Evolutionary conservation across 37 sponge, comb jelly and placozoan genomes (phyloP).

Genomic region (Aplysina aerophoba): DNA sequence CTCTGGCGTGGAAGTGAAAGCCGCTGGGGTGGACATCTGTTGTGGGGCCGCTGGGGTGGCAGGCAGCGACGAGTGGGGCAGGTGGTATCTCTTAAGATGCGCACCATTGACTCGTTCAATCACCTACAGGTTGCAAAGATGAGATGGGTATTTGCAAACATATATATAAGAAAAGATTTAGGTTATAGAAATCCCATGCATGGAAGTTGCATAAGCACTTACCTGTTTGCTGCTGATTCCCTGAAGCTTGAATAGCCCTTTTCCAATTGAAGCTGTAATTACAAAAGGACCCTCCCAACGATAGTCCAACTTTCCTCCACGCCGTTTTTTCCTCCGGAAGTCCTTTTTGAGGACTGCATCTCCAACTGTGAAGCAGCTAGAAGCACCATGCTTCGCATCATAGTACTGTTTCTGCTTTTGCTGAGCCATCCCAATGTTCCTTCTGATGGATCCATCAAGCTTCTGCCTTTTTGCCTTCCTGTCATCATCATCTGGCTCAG

Average conservation of each 20-base stretch:
- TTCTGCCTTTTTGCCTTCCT: too few species aligned
- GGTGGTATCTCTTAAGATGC: conserved; percentile 29
- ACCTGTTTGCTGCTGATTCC: conserved; percentile 30
- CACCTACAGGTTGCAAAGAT: conserved; percentile 22
- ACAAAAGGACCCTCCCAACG: conserved; percentile 1
- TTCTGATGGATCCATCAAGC: too few species aligned
- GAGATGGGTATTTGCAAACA: conserved; percentile 2
- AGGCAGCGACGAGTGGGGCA: conserved; percentile 24
- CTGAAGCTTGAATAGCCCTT: conserved; percentile 30
- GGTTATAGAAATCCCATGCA: too few species aligned
- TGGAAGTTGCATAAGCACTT: background rate
- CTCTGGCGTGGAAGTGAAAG: too few species aligned
- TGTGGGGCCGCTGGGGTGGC: conserved; percentile 4
- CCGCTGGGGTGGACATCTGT: conserved; percentile 32
- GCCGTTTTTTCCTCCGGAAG: conserved; percentile 3
- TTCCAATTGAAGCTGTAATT: too few species aligned
- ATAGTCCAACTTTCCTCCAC: too few species aligned
- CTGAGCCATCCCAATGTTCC: too few species aligned
- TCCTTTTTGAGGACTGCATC: conserved; percentile 8
- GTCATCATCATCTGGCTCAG: too few species aligned
- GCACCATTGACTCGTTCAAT: conserved; percentile 27
- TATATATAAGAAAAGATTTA: too few species aligned
- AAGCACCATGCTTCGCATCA: too few species aligned
- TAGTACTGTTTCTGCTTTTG: too few species aligned
- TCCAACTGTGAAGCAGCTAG: conserved; percentile 4